Conservation (phyloP, 2,888 invertebrate genomes). For the Ennomos erosarius region DNA sequence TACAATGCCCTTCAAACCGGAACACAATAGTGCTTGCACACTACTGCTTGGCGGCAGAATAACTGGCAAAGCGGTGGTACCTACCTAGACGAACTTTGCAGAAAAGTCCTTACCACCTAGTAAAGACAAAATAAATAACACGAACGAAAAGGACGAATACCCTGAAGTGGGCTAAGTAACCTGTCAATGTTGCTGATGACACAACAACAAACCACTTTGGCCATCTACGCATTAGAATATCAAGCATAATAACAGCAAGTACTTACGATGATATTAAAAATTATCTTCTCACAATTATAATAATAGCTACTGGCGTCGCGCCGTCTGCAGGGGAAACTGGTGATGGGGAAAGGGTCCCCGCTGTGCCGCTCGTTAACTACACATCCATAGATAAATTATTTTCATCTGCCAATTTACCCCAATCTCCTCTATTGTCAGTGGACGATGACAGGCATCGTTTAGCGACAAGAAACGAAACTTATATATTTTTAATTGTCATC, state of each 20-base stretch:
- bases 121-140: no score
- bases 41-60: no score
- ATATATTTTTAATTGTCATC: constrained; percentile 21
- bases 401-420: constrained; percentile 83
- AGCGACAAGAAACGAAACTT: constrained; percentile 48
- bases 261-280: constrained; percentile 46
- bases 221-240: no score
- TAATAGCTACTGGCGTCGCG: constrained; percentile 66
- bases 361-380: constrained; percentile 74
- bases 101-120: no score
- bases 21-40: no score
- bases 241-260: not conserved
- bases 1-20: no score
- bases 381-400: constrained; percentile 78
- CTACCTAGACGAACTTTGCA: no score
- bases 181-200: no score
- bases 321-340: constrained; percentile 71
- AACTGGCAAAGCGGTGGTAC: no score
- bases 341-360: constrained; percentile 64
- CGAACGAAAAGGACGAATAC: no score
- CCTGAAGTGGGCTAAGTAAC: no score
- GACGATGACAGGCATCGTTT: constrained; percentile 69
- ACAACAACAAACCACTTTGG: no score
- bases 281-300: constrained; percentile 60
- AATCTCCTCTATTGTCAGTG: constrained; percentile 72